Conservation (phyloP, 2,797 vertebrate species). For the Tinamus major region DNA sequence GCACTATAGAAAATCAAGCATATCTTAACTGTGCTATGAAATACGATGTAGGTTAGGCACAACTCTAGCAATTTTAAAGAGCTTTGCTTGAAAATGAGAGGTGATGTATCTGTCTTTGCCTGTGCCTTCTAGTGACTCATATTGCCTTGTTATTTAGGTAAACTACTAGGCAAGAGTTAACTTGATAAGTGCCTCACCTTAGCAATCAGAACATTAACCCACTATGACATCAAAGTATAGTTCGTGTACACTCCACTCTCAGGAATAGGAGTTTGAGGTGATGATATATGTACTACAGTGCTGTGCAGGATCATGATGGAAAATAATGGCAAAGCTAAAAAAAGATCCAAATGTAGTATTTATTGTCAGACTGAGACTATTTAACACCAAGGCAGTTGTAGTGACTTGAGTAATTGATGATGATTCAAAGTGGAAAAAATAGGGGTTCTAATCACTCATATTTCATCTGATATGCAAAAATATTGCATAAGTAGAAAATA, state of each 20-base stretch:
- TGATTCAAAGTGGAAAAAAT: not conserved
- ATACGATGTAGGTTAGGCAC: not conserved
- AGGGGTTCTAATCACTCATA: not conserved
- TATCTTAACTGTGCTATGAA: not conserved
- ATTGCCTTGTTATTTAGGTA: not conserved
- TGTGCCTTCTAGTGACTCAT: not conserved
- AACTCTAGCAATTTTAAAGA: not conserved
- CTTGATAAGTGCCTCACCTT: not conserved
- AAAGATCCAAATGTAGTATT: constrained; percentile 9
- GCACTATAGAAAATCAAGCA: not conserved
- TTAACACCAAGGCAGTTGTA: not conserved
- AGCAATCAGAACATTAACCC: constrained; percentile 45
- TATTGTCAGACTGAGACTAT: not conserved
- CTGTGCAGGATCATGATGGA: not conserved
- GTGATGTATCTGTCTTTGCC: not conserved
- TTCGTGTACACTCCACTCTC: not conserved
- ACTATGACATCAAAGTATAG: not conserved
- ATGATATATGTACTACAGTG: not conserved
- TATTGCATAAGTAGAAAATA: not conserved
- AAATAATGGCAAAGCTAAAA: constrained; percentile 8
- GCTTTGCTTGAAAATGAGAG: not conserved
- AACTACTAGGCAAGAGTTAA: not conserved
- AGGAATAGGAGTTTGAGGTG: not conserved
- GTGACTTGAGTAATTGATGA: not conserved
- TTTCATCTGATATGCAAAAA: constrained; percentile 6